phyloP scores from a whole-genome alignment of 2,113 vertebrate genomes.

The Ranitomeya imitator region DNA sequence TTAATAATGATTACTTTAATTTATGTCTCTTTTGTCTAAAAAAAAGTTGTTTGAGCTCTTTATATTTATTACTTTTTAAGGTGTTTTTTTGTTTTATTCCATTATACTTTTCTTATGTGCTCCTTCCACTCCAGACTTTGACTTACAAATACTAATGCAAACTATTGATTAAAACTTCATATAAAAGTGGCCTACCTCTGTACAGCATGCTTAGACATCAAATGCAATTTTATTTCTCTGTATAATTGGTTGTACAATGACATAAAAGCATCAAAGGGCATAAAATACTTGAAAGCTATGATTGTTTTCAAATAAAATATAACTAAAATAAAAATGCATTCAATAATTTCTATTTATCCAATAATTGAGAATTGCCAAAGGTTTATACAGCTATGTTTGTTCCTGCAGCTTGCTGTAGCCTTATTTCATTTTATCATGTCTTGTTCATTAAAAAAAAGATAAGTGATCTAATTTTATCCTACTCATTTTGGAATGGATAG shows the following conservation, averaged over 20 bases:
- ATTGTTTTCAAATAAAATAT: neutral
- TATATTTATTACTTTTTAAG: no score
- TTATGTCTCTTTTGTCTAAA: no score
- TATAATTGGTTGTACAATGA: neutral
- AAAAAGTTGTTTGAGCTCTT: no score
- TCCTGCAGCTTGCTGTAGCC: neutral
- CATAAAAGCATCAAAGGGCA: neutral
- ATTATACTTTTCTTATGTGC: no score
- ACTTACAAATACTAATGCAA: no score
- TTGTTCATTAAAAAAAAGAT: constrained; percentile 40
- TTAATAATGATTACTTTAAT: no score
- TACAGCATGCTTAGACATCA: neutral
- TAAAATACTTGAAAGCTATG: neutral
- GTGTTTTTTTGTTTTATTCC: no score
- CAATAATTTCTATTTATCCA: neutral
- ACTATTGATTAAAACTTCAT: no score
- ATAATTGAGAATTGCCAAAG: neutral
- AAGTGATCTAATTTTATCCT: constrained; percentile 35
- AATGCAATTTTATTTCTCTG: neutral
- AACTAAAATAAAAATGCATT: neutral
- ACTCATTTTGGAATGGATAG: constrained; percentile 31
- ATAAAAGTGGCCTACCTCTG: no score
- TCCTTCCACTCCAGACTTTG: no score
- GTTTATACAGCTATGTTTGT: neutral
- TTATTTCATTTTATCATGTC: constrained; percentile 13